phyloP scores from a whole-genome alignment of 2,113 vertebrate genomes.

The Poeciliopsis occidentalis region DNA sequence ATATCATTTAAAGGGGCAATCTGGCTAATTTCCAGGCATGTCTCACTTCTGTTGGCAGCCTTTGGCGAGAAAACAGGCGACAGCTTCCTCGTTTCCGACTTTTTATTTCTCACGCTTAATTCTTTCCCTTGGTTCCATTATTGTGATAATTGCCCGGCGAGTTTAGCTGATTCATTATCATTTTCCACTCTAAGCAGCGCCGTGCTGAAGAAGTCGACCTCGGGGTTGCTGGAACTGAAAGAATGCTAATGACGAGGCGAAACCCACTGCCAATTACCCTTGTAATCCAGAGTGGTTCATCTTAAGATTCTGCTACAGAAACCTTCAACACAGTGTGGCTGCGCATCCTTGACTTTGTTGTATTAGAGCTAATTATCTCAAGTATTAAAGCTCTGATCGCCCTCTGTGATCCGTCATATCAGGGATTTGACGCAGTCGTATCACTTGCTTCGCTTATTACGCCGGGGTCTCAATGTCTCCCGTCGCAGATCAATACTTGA shows the following conservation, averaged over 20 bases:
- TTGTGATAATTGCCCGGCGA: constrained; percentile 47
- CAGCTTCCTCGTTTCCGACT: constrained; percentile 16
- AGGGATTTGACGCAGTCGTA: neutral
- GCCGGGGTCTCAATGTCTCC: no score
- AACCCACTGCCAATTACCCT: constrained; percentile 37
- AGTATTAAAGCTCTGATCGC: neutral
- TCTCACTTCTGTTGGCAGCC: constrained; percentile 30
- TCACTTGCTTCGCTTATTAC: no score
- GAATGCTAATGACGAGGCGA: constrained; percentile 33
- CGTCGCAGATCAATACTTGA: neutral
- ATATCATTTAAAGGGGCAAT: no score
- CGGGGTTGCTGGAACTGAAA: constrained; percentile 14
- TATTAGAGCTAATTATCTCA: neutral
- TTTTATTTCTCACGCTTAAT: constrained; percentile 42
- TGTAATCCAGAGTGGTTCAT: constrained; percentile 20
- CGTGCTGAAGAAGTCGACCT: constrained; percentile 21
- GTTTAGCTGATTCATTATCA: constrained; percentile 44
- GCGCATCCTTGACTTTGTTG: neutral
- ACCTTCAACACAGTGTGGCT: neutral
- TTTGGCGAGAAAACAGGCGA: constrained; percentile 10
- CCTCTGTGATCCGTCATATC: neutral
- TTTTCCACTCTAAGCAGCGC: constrained; percentile 19
- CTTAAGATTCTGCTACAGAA: constrained; percentile 31
- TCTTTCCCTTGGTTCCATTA: constrained; percentile 46
- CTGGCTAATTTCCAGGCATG: no score